phyloP scores from a whole-genome alignment of 2,888 invertebrate genomes.

The Brachypterus glaber region DNA sequence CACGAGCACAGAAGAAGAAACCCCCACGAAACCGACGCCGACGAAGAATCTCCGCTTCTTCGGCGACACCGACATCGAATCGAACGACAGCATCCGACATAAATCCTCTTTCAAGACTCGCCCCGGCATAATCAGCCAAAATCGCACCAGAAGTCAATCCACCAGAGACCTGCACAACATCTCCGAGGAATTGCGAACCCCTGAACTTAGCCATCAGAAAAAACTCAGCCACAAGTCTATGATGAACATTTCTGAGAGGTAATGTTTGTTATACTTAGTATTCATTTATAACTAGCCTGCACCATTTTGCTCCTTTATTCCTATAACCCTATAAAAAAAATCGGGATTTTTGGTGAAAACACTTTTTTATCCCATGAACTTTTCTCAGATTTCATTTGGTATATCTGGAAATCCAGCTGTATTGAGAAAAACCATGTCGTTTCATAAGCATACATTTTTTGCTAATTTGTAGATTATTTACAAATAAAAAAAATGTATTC shows the following conservation, averaged over 20 bases:
- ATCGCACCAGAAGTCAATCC: slow-evolving; percentile 33
- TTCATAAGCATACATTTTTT: too few relatives aligned
- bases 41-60: slow-evolving; percentile 72
- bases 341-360: too few relatives aligned
- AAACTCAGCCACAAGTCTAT: slow-evolving; percentile 34
- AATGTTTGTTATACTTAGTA: slow-evolving; percentile 1
- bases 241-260: slow-evolving; percentile 30
- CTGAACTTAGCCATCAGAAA: slow-evolving; percentile 28
- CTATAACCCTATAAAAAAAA: too few relatives aligned
- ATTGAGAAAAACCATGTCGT: too few relatives aligned
- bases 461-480: too few relatives aligned
- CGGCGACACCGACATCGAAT: slow-evolving; percentile 74
- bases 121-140: slow-evolving; percentile 17
- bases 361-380: too few relatives aligned
- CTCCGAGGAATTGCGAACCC: slow-evolving; percentile 41
- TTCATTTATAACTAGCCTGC: too few relatives aligned
- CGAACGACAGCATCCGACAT: slow-evolving; percentile 47
- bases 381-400: too few relatives aligned
- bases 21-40: slow-evolving; percentile 37
- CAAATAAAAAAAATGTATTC: too few relatives aligned
- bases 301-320: too few relatives aligned
- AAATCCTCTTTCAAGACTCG: slow-evolving; percentile 26
- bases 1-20: slow-evolving; percentile 50
- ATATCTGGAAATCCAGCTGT: too few relatives aligned
- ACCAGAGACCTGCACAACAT: slow-evolving; percentile 49